Percentiles rank a stretch among this genome's conserved stretches.
Conservation (phyloP, 1,140 invertebrate species). For the Saccostrea cuccullata region DNA sequence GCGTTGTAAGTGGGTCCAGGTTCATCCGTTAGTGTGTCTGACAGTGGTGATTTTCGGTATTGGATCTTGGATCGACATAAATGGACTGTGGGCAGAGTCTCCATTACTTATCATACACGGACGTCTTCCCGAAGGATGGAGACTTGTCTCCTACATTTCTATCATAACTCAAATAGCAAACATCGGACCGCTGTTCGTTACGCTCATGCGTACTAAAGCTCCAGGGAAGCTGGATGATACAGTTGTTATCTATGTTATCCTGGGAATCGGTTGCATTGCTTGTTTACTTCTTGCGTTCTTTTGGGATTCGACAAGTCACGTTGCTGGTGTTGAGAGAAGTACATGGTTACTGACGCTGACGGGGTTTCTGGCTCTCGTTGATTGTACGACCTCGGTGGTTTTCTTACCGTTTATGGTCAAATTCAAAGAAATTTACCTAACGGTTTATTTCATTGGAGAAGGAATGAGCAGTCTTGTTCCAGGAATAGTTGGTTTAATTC, state of each 20-base stretch:
- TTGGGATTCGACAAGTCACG: slow-evolving; percentile 83
- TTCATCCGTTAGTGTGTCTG: too few species aligned
- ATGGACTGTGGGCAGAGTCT: slow-evolving; percentile 92
- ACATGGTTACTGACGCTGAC: slow-evolving; percentile 86
- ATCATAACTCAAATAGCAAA: slow-evolving; percentile 91
- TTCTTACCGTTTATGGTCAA: slow-evolving; percentile 93
- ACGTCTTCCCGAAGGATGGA: slow-evolving; percentile 91
- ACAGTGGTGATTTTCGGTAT: slow-evolving; percentile 84
- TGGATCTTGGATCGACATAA: slow-evolving; percentile 90
- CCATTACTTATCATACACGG: slow-evolving; percentile 85
- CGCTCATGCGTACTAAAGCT: slow-evolving; percentile 78
- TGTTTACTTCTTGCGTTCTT: slow-evolving; percentile 86
- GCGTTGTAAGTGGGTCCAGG: too few species aligned
- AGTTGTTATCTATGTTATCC: slow-evolving; percentile 84
- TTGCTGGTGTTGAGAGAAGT: slow-evolving; percentile 83
- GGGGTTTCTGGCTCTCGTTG: slow-evolving; percentile 89
- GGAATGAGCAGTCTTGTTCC: slow-evolving; percentile 93
- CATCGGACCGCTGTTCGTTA: slow-evolving; percentile 88
- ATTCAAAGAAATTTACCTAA: slow-evolving; percentile 85
- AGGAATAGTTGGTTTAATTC: slow-evolving; percentile 87
- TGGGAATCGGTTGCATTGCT: slow-evolving; percentile 83
- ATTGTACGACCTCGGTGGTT: slow-evolving; percentile 92
- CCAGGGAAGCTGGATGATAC: slow-evolving; percentile 77
- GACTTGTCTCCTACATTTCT: slow-evolving; percentile 89
- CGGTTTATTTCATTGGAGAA: slow-evolving; percentile 84